Evolutionary conservation across 2,113 vertebrate species (phyloP), one percentile per base, ranked within the genome.

Genomic region (Procapra przewalskii): DNA sequence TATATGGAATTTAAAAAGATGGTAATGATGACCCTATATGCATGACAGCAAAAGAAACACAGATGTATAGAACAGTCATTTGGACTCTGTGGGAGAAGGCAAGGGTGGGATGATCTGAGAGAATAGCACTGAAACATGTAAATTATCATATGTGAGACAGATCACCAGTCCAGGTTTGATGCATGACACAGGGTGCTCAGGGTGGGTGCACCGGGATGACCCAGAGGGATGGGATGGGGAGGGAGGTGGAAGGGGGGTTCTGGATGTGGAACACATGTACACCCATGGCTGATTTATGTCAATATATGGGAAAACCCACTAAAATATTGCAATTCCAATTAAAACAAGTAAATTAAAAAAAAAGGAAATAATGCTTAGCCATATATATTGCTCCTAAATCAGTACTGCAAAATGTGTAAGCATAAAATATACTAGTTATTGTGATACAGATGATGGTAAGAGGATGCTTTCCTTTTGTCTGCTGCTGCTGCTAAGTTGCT

Each of bases 101-200:
- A 3, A 71, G 67, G n/a, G n/a, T 40, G 19, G 19, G 19, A 23
- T 36, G n/a, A 71, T 23, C 7, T 71, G 64, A 36, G 19, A 71
- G 19, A 71, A 23, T 21, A 36, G 19, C 19, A 36, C 0, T 23
- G n/a, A 71, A 71, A 71, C 64, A 23, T 21, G 64, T 36, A 23
- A 21, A 71, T 36, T 36, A 71, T 6, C 9, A 71, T 71, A 36
- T 71, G n/a, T 71, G 64, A 71, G 11, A 71, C n/a, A 12, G n/a
- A 36, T 12, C 0, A 1, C n/a, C n/a, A 71, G 64, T 36, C 64
- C 64, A 71, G 9, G 17, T 23, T 36, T 0, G 9, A 71, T 36
- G n/a, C 9, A 36, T 71, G 64, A 71, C 9, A 23, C 9, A 36
- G 64, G 17, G 19, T 71, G 64, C 5, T 71, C 64, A 36, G 64